Evolutionary conservation across 2,113 vertebrate species (phyloP).

Genomic region (Caloenas nicobarica): DNA sequence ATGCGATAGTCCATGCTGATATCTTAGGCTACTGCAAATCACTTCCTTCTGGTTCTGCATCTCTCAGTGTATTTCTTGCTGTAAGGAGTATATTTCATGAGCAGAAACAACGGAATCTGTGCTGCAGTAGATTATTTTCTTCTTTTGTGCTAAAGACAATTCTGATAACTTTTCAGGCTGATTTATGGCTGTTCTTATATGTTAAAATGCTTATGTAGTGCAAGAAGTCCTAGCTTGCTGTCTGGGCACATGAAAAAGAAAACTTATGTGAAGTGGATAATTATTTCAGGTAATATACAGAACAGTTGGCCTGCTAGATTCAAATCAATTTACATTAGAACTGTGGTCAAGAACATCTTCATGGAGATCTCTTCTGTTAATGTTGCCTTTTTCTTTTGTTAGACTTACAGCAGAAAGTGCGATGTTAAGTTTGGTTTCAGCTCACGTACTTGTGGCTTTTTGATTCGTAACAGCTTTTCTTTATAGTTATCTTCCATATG

Average conservation of each 20-base stretch:
- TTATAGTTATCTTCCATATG: background rate
- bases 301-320: background rate
- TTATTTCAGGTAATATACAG: background rate
- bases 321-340: background rate
- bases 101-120: background rate
- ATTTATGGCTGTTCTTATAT: background rate
- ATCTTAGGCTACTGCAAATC: background rate
- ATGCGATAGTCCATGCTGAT: background rate
- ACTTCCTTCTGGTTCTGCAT: background rate
- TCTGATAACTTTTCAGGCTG: background rate
- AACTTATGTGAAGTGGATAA: fast-evolving
- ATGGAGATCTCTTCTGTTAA: background rate
- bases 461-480: background rate
- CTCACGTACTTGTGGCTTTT: background rate
- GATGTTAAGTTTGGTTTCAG: background rate
- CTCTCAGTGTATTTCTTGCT: background rate
- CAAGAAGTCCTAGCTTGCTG: background rate
- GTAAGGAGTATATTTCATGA: background rate
- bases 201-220: background rate
- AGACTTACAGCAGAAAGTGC: background rate
- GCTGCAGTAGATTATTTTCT: background rate
- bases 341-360: background rate
- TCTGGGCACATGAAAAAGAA: background rate
- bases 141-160: background rate
- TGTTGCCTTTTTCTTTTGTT: background rate